Evolutionary conservation across 2,797 vertebrate species (phyloP), one percentile per base, ranked within the genome.

Genomic region (Neosalanx taihuensis): DNA sequence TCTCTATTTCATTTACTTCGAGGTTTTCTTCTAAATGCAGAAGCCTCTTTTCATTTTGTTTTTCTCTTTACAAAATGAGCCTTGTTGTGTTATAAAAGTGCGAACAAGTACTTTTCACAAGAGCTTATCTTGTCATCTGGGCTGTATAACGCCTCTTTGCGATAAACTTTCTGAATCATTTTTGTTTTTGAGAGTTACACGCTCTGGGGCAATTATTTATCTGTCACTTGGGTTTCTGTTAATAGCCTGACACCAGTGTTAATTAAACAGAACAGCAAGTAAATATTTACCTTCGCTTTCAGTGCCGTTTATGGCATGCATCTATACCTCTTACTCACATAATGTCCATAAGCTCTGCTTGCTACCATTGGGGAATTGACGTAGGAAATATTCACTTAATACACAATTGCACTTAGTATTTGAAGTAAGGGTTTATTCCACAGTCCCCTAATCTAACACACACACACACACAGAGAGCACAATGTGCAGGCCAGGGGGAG

Each of bases 131-230:
- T 20, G 12, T 69, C n/a, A 35, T 59, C n/a, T 59, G 13, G 67
- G 31, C 30, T 15, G 17, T 35, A 58, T 33, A 59, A 69, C 6
- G 67, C 67, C 67, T 69, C 46, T 74, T 57, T 73, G 49, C 53
- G 74, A 77, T 82, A 69, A 71, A 78, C 74, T 70, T 30, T 41
- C 60, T 13, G 72, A 35, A 75, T 88, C 88, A 89, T 76, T 79
- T 72, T 75, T 66, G 72, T 74, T 82, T 81, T 73, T 69, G 59
- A 72, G 70, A 7, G 6, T 23, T 67, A n/a, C 84, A 88, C 83
- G 87, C 85, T 85, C 77, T 83, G 81, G 79, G 85, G 80, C 91
- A 85, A 89, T 81, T 83, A 83, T 82, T 87, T 88, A 83, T 81
- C 82, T 76, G 83, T 69, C 86, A 4, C 58, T 9, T 60, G 41